Evolutionary conservation across 2,888 invertebrate species (phyloP).

Genomic region (Tiphia femorata): DNA sequence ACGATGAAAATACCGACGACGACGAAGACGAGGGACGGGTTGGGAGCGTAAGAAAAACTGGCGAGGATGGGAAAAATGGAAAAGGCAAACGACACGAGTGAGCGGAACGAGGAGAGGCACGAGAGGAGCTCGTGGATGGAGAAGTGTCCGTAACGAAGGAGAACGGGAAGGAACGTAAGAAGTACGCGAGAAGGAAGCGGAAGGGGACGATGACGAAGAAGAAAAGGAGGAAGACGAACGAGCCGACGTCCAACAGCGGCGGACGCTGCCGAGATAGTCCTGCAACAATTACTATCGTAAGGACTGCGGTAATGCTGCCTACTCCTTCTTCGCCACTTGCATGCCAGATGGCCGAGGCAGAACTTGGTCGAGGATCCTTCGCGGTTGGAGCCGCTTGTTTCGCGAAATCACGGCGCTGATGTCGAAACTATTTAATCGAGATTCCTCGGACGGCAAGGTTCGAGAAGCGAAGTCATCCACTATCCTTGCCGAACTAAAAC

Average conservation of each 20-base stretch:
- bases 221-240: no score
- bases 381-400: no score
- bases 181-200: neutral
- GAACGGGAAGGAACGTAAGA: neutral
- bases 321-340: slow-evolving; percentile 28
- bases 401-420: no score
- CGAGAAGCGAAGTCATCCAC: no score
- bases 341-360: slow-evolving; percentile 32
- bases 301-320: slow-evolving; percentile 24
- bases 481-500: no score
- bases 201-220: neutral
- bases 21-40: no score
- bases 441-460: no score
- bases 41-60: no score
- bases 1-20: no score
- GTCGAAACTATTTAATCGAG: no score
- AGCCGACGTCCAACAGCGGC: no score
- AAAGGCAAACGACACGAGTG: neutral
- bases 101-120: neutral
- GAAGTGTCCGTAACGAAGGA: neutral
- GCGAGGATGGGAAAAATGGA: no score
- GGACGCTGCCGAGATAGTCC: slow-evolving; percentile 9
- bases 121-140: neutral
- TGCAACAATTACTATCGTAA: slow-evolving; percentile 35
- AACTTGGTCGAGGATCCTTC: slow-evolving; percentile 19